These are phyloP conservation scores for Baronia brevicornis DNA, from an alignment of 2,888 invertebrate genomes.

Conservation along the genomic window DNA sequence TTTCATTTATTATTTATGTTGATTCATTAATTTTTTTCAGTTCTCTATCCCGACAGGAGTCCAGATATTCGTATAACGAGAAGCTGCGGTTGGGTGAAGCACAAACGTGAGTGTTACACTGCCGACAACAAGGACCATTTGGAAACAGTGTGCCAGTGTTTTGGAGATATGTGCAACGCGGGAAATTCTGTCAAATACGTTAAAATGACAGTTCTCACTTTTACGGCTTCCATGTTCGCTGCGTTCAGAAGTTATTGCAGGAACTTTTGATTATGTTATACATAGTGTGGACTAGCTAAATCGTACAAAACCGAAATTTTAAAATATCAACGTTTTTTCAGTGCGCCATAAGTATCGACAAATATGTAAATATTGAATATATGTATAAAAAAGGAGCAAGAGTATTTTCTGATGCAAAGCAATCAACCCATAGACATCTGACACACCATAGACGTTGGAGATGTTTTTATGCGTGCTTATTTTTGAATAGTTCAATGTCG, in stretches of 20 bases:
- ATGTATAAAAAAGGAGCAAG: too few relatives aligned
- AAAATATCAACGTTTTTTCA: too few relatives aligned
- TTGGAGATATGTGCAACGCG: constrained; percentile 75
- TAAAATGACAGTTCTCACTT: constrained; percentile 29
- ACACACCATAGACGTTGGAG: too few relatives aligned
- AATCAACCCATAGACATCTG: too few relatives aligned
- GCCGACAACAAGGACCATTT: constrained; percentile 77
- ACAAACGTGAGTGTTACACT: constrained; percentile 65
- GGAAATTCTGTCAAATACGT: constrained; percentile 29
- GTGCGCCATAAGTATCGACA: too few relatives aligned
- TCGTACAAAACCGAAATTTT: too few relatives aligned
- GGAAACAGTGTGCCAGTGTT: constrained; percentile 77
- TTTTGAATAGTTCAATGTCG: too few relatives aligned
- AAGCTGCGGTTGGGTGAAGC: constrained; percentile 76
- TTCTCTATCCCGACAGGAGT: constrained; percentile 39
- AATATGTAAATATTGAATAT: too few relatives aligned
- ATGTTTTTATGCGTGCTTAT: too few relatives aligned
- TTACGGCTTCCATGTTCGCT: constrained; percentile 25
- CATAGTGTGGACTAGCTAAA: too few relatives aligned
- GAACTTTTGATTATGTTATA: constrained; percentile 18
- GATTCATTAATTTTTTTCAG: constrained; percentile 42
- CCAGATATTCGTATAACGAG: constrained; percentile 67
- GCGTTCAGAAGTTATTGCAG: constrained; percentile 31
- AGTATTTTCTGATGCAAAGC: too few relatives aligned
- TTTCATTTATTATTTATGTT: too few relatives aligned